Evolutionary conservation across 2,888 invertebrate genomes (phyloP), one percentile per base, ranked within the genome.

Genomic region (Caenorhabditis imperialis): DNA sequence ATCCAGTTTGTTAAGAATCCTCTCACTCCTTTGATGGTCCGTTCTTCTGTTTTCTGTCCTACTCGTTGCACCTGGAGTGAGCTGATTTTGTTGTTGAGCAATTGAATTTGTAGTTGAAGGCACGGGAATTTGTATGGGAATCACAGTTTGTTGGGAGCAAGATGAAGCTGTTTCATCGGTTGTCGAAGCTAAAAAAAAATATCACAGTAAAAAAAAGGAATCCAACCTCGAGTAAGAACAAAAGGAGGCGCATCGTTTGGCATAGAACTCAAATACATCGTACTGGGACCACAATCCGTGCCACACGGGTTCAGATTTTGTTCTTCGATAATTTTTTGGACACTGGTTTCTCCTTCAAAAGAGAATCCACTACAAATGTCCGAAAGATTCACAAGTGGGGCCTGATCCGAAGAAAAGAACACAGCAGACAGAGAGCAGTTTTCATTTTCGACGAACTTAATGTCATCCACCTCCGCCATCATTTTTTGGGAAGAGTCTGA

Each of bases 301-400:
- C 47, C 55, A 16, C 27, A 47, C n/a, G 37, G 48, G 5, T 47
- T 37, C 20, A 38, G 4, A 27, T 54, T 30, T 4, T 33, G n/a
- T 47, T 47, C 30, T 16, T 47, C 48, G 12, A 37, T 40, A 10
- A 12, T 10, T 47, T 47, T 38, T 16, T 47, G 48, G 12, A 37
- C 47, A 10, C n/a, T 10, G 27, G 42, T 14, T 18, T 38, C 51
- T 5, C 61, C 58, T 58, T 85, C 84, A 8, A 84, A 38, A n/a
- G 86, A 85, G 35, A 95, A 95, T 60, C 94, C 93, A 89, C 94
- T 94, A 94, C 10, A 88, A 44, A 88, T 87, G 45, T 88, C 88
- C 12, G 85, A 82, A 42, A 88, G 70, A 47, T 83, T 79, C 10
- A 87, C 88, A 16, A 88, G 71, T 8, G 88, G 88, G 0, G 88